phyloP scores from a whole-genome alignment of 2,888 invertebrate genomes.

The Epinotia demarniana region DNA sequence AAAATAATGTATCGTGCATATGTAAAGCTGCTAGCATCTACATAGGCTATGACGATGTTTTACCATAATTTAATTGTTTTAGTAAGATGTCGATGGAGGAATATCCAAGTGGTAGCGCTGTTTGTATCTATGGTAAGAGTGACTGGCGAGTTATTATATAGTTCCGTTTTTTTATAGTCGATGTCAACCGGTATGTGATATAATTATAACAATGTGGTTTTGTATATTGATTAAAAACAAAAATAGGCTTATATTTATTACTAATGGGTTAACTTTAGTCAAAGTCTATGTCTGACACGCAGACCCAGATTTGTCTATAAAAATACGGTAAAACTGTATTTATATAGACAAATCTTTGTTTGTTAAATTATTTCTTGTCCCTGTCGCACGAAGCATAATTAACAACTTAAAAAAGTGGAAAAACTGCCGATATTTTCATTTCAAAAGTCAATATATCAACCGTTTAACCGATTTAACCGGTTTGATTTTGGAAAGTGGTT shows the following conservation, averaged over 20 bases:
- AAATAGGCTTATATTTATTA: not conserved
- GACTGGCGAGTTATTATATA: constrained; percentile 28
- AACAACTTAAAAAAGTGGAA: too few species aligned
- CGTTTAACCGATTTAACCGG: too few species aligned
- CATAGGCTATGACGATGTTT: not conserved
- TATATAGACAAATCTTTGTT: not conserved
- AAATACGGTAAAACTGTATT: not conserved
- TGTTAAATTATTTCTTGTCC: too few species aligned
- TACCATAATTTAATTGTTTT: not conserved
- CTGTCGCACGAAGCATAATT: too few species aligned
- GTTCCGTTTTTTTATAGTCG: constrained; percentile 36
- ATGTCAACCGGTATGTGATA: constrained; percentile 32
- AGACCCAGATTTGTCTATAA: too few species aligned
- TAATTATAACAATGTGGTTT: constrained; percentile 37
- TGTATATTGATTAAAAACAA: constrained; percentile 9
- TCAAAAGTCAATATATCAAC: too few species aligned
- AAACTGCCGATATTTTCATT: too few species aligned
- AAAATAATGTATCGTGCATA: not conserved
- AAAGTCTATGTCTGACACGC: not conserved
- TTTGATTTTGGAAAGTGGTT: too few species aligned
- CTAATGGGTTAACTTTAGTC: not conserved
- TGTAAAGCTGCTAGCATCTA: not conserved
- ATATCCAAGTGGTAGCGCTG: constrained; percentile 17
- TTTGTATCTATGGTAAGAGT: constrained; percentile 4
- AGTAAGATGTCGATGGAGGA: not conserved